Conservation (phyloP, 1,140 invertebrate genomes). For the Centruroides vittatus region DNA sequence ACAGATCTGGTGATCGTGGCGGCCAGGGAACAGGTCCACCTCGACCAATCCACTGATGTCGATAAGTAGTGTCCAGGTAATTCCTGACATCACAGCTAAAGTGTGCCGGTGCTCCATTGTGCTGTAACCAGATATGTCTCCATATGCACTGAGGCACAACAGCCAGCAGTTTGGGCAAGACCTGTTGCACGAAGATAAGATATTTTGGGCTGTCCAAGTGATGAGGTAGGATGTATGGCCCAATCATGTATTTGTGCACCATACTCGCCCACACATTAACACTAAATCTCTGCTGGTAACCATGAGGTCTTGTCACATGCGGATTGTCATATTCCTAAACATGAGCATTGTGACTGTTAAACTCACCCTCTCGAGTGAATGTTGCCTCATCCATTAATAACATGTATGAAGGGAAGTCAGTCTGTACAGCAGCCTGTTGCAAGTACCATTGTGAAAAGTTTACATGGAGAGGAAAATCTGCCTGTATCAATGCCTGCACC, state of each 20-base stretch:
- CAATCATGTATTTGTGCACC: not conserved
- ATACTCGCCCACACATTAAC: slow-evolving; percentile 5
- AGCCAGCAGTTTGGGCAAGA: not conserved
- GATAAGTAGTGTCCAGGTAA: not conserved
- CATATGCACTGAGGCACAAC: not conserved
- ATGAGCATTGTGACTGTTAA: not conserved
- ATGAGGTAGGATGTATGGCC: not conserved
- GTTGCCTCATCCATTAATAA: not conserved
- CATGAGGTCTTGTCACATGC: not conserved
- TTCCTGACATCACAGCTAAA: not conserved
- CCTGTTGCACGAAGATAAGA: not conserved
- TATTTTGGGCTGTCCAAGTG: not conserved
- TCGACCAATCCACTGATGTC: slow-evolving; percentile 27
- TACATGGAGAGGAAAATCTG: not conserved
- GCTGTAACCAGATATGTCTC: not conserved
- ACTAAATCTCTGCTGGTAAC: not conserved
- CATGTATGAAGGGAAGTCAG: not conserved
- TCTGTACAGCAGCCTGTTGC: not conserved
- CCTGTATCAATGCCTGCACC: not conserved
- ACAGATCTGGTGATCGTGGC: slow-evolving; percentile 30
- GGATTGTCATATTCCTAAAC: not conserved
- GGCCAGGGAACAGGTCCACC: slow-evolving; percentile 27
- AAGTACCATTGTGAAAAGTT: not conserved
- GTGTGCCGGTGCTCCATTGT: not conserved
- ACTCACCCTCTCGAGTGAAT: not conserved